Evolutionary conservation across 2,797 vertebrate species (phyloP), one percentile per base, ranked within the genome.

Genomic region (Enteromius treurensis): DNA sequence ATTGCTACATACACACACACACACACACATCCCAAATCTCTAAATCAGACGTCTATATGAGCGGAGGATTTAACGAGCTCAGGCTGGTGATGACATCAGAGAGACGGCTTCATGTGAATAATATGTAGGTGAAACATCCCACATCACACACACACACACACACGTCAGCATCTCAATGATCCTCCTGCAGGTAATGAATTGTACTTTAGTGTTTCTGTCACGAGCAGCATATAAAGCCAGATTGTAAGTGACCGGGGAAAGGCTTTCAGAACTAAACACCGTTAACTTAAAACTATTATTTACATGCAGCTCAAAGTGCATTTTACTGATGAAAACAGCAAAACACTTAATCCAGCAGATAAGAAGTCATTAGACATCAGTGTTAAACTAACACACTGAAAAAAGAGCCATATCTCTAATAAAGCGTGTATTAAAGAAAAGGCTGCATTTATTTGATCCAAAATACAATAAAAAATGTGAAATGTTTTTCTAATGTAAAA

Each of bases 61-160:
- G 34, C 17, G 13, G 23, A 5, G 5, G 47, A 45, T 70, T 80
- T 80, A 70, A 80, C 17, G 23, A 80, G 76, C 17, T 42, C 23
- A 13, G 58, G 76, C 58, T 6, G 19, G 32, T 58, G 49, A 70
- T 80, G 78, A 80, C 78, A 80, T 80, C 78, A 80, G 37, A 80
- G 26, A 26, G 19, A 5, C 13, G 6, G 15, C 47, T 7, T 7
- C 1, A n/a, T 64, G 40, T 4, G 15, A 29, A 40, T 40, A 80
- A 80, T 53, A 26, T 26, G 26, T 26, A 71, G 79, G 23, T 71
- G 42, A 71, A 29, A 45, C 62, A 55, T 51, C 82, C 26, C 19
- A 77, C 34, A 64, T 73, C 34, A 62, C 6, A 47, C 51, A 45
- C 53, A 73, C 40, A 32, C 19, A 65, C 19, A 37, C 40, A 34